Conservation (phyloP, 1,140 invertebrate genomes). For the Campoletis sonorensis region DNA sequence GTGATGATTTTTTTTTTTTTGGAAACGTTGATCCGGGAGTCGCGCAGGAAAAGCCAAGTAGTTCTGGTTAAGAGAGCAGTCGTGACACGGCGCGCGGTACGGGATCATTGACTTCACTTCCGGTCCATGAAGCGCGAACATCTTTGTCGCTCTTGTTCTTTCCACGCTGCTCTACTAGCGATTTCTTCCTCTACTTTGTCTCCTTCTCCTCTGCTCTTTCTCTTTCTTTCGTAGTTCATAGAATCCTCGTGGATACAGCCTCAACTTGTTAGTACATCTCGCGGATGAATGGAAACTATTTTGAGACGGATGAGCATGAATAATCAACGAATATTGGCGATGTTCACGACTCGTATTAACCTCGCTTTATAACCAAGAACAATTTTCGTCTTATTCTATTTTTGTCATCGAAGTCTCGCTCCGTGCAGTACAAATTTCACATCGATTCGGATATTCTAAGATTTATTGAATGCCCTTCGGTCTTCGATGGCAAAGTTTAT, state of each 20-base stretch:
- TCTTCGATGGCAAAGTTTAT: not conserved
- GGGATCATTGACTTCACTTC: conserved; percentile 30
- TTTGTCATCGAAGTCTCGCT: not conserved
- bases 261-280: conserved; percentile 13
- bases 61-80: conserved; percentile 4
- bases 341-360: not conserved
- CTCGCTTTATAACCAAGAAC: not conserved
- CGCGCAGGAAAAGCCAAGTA: not conserved
- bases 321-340: conserved; percentile 13
- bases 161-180: not conserved
- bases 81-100: not conserved
- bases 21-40: not conserved
- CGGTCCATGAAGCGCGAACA: conserved; percentile 19
- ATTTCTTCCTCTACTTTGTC: conserved; percentile 6
- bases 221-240: conserved; percentile 38
- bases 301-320: conserved; percentile 18
- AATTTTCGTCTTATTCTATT: not conserved
- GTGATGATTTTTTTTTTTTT: not conserved
- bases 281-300: conserved; percentile 28
- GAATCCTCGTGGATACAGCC: conserved; percentile 43
- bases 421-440: not conserved
- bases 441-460: not conserved
- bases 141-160: conserved; percentile 21
- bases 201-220: not conserved
- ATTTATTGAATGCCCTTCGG: not conserved